phyloP scores from a whole-genome alignment of 2,113 vertebrate species.

The Lampris incognitus region DNA sequence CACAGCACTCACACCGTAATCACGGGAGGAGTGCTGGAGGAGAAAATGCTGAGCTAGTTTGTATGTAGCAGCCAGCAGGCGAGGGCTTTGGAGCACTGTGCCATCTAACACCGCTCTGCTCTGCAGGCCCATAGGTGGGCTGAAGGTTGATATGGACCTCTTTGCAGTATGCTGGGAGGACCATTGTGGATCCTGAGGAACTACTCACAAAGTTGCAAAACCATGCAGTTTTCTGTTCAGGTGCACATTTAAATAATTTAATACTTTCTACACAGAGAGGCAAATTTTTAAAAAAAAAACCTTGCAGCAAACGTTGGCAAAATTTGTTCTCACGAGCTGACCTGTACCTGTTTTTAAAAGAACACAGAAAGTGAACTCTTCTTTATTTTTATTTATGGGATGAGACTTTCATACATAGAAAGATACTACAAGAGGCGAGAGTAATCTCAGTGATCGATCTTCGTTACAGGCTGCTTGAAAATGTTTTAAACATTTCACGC shows the following conservation, averaged over 20 bases:
- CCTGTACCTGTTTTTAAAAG: neutral
- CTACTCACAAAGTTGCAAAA: constrained; percentile 35
- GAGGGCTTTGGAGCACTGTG: constrained; percentile 48
- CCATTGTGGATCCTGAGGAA: constrained; percentile 57
- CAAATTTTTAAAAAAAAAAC: neutral
- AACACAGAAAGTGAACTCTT: neutral
- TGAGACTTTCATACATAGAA: neutral
- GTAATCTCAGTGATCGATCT: neutral
- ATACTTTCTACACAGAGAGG: constrained; percentile 30
- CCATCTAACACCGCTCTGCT: constrained; percentile 58
- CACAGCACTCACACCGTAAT: constrained; percentile 47
- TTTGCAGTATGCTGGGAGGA: constrained; percentile 42
- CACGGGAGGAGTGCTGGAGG: constrained; percentile 42
- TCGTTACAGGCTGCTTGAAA: neutral
- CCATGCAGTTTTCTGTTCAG: constrained; percentile 35
- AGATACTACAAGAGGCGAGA: neutral
- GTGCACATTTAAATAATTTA: constrained; percentile 30
- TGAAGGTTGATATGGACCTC: constrained; percentile 53
- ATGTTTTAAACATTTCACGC: neutral
- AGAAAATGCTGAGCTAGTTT: constrained; percentile 70
- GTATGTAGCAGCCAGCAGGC: constrained; percentile 48
- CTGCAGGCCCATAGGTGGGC: constrained; percentile 57
- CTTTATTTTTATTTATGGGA: too few relatives aligned
- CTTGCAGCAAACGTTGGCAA: neutral
- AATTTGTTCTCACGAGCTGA: constrained; percentile 2